Conservation (phyloP, 2,888 invertebrate genomes). For the Gastrophysa polygoni region DNA sequence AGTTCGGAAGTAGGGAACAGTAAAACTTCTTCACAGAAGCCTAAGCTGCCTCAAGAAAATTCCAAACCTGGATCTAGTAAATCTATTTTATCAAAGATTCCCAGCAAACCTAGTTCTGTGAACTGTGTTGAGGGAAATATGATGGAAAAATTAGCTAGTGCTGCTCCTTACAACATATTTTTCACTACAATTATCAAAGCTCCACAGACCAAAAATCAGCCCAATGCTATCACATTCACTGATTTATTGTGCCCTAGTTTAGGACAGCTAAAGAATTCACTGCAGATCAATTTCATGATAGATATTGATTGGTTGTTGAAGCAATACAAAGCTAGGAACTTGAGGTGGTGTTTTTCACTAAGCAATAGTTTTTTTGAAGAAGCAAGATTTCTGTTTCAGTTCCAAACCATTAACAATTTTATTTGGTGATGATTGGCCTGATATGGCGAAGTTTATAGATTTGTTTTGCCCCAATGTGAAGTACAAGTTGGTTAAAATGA, state of each 20-base stretch:
- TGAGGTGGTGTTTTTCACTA: slow-evolving; percentile 61
- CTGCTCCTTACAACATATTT: slow-evolving; percentile 77
- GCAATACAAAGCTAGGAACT: slow-evolving; percentile 80
- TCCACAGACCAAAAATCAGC: slow-evolving; percentile 67
- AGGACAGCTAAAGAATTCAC: slow-evolving; percentile 73
- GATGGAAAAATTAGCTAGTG: slow-evolving; percentile 68
- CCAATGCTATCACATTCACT: slow-evolving; percentile 72
- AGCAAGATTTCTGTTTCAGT: slow-evolving; percentile 54
- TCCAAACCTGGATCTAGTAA: slow-evolving; percentile 4
- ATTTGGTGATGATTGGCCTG: slow-evolving; percentile 72
- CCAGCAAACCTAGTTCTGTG: neutral
- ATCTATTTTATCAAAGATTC: neutral
- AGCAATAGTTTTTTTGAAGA: slow-evolving; percentile 2
- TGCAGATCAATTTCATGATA: slow-evolving; percentile 95
- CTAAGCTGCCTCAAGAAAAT: neutral
- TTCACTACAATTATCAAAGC: slow-evolving; percentile 73
- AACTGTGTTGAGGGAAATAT: slow-evolving; percentile 60
- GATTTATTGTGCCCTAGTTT: slow-evolving; percentile 80
- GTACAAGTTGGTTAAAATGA: slow-evolving; percentile 71
- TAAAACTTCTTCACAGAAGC: neutral
- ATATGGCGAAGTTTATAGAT: slow-evolving; percentile 59
- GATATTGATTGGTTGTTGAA: slow-evolving; percentile 88
- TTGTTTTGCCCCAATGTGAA: slow-evolving; percentile 68
- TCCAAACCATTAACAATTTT: slow-evolving; percentile 74
- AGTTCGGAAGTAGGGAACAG: neutral